Evolutionary conservation across 2,797 vertebrate genomes (phyloP).

Genomic region (Pipistrellus kuhlii): DNA sequence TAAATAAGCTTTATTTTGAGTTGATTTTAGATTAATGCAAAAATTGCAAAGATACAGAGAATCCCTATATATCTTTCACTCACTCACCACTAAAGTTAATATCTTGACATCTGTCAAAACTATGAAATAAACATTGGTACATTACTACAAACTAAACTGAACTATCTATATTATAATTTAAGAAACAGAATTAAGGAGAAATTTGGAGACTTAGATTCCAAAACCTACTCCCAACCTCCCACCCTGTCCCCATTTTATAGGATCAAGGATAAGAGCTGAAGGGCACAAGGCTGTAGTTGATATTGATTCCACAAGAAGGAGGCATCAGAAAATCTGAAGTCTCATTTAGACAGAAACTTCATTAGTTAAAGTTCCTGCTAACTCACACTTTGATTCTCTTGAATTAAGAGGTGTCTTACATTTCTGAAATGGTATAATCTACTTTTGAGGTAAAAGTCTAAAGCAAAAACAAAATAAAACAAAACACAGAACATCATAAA

Average conservation of each 20-base stretch:
- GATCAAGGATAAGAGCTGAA: neutral
- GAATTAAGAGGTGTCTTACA: neutral
- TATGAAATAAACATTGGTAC: neutral
- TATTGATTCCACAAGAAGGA: neutral
- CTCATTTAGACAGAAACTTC: neutral
- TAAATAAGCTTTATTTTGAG: neutral
- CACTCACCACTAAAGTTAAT: neutral
- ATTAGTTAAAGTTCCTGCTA: neutral
- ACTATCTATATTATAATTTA: slow-evolving; percentile 2
- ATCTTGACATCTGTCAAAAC: neutral
- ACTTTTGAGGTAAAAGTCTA: neutral
- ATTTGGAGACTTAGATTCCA: neutral
- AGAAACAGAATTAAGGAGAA: neutral
- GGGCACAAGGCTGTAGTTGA: neutral
- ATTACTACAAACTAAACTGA: neutral
- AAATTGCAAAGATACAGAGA: neutral
- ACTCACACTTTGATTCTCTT: neutral
- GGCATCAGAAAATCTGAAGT: neutral
- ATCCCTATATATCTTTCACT: neutral
- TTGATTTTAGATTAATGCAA: neutral
- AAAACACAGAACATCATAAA: neutral
- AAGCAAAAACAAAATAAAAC: neutral
- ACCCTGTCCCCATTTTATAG: neutral
- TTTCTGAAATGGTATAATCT: slow-evolving; percentile 7
- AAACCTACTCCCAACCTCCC: neutral